A percentile compares a stretch with the other conserved stretches of the same genome.
Evolutionary conservation across 1,140 invertebrate genomes (phyloP).

Genomic region (Ruditapes philippinarum): DNA sequence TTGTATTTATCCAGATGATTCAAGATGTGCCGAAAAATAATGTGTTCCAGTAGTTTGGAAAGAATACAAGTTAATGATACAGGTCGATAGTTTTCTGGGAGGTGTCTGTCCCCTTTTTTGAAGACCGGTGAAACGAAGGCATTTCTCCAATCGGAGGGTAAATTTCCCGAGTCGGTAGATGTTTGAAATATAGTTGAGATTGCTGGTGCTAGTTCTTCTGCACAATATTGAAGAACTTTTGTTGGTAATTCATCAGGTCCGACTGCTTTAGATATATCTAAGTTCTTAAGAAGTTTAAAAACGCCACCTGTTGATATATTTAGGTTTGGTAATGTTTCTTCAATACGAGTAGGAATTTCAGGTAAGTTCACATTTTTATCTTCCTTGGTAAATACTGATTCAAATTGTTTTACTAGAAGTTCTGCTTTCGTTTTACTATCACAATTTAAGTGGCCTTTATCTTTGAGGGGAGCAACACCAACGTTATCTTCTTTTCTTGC

Average conservation of each 20-base stretch:
- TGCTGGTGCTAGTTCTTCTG: neutral
- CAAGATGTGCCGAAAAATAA: conserved; percentile 47
- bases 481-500: conserved; percentile 37
- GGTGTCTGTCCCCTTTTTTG: conserved; percentile 62
- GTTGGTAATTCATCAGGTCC: conserved; percentile 44
- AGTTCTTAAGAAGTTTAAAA: neutral
- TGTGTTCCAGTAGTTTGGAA: conserved; percentile 57
- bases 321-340: neutral
- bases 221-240: conserved; percentile 21
- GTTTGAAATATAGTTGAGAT: conserved; percentile 16
- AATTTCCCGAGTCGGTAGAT: neutral
- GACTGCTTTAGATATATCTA: conserved; percentile 11
- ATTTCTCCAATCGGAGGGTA: conserved; percentile 36
- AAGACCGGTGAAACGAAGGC: conserved; percentile 61
- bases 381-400: conserved; percentile 60
- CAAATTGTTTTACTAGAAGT: conserved; percentile 41
- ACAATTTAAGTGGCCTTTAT: neutral
- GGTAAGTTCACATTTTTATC: neutral
- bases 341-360: neutral
- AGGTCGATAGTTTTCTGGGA: conserved; percentile 48
- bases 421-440: conserved; percentile 5
- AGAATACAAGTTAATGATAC: conserved; percentile 34
- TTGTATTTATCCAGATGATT: conserved; percentile 58
- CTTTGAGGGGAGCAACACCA: neutral
- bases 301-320: conserved; percentile 2